Evolutionary conservation across 2,113 vertebrate genomes (phyloP), one percentile per base, ranked within the genome.

Genomic region (Salminus brasiliensis): DNA sequence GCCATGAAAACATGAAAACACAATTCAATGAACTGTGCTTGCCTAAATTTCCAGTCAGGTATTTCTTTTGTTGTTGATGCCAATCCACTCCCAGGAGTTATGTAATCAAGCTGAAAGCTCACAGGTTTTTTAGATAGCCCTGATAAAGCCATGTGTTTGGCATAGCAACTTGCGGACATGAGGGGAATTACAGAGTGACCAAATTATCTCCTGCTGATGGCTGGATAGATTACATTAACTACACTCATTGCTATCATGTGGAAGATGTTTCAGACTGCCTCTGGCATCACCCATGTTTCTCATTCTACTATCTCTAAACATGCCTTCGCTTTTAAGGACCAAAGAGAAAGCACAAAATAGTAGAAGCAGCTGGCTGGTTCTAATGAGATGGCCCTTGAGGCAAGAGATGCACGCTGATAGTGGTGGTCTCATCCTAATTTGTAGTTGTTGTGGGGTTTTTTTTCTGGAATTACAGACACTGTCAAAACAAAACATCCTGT

Each of bases 61-160:
- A 76, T 85, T 85, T 73, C 55, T 80, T 62, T 78, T 74, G 57
- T 62, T 66, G 49, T 71, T 30, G 25, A 45, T 78, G 71, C 34
- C 70, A 49, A 67, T 60, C 55, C 47, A 52, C 13, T 67, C 60
- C 43, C 53, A 43, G 29, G n/a, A 70, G 65, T 81, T 83, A 78
- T 49, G 78, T 71, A 77, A 80, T 62, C 70, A 34, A 53, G 45
- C 32, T 71, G 68, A 30, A 12, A 29, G 41, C 70, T 79, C 68
- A 16, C 66, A 79, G 43, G 57, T 53, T 60, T 39, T n/a, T 60
- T 57, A 60, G 69, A 65, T 71, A 68, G 27, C n/a, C n/a, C 41
- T 77, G 43, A 68, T 62, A 72, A 43, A 53, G 67, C 21, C 34
- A 78, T 41, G n/a, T 74, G 53, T 36, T 32, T 60, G 72, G 34